These are phyloP conservation scores for Brassicogethes aeneus DNA, from an alignment of 2,888 invertebrate species.

Conservation along the genomic window DNA sequence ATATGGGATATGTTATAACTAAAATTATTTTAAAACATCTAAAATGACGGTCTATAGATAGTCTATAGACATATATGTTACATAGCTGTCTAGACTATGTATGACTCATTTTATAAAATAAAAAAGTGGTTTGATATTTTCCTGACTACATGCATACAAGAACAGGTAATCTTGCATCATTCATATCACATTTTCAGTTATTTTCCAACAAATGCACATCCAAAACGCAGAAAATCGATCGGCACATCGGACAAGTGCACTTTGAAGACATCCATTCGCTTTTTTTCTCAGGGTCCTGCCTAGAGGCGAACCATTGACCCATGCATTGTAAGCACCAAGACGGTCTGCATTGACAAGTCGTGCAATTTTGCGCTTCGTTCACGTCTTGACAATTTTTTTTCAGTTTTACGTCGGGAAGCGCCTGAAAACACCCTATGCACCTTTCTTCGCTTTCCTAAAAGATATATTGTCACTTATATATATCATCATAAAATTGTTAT, in stretches of 20 bases:
- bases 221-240: conserved; percentile 73
- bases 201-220: conserved; percentile 55
- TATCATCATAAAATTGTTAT: too few species aligned
- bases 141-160: too few species aligned
- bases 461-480: conserved; percentile 10
- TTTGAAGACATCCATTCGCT: conserved; percentile 73
- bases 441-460: conserved; percentile 59
- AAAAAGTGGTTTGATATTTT: too few species aligned
- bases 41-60: too few species aligned
- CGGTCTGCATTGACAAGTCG: conserved; percentile 65
- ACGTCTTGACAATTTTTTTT: conserved; percentile 55
- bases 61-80: too few species aligned
- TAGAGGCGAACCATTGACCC: conserved; percentile 80
- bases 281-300: conserved; percentile 61
- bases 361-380: conserved; percentile 42
- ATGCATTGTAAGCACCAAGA: conserved; percentile 86
- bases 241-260: conserved; percentile 82
- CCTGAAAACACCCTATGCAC: conserved; percentile 86
- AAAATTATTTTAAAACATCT: too few species aligned
- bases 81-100: too few species aligned
- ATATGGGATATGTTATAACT: too few species aligned
- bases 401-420: conserved; percentile 68
- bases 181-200: too few species aligned
- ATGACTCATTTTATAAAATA: too few species aligned
- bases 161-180: too few species aligned